Conservation (phyloP, 2,888 invertebrate genomes). For the Smittia aterrima region DNA sequence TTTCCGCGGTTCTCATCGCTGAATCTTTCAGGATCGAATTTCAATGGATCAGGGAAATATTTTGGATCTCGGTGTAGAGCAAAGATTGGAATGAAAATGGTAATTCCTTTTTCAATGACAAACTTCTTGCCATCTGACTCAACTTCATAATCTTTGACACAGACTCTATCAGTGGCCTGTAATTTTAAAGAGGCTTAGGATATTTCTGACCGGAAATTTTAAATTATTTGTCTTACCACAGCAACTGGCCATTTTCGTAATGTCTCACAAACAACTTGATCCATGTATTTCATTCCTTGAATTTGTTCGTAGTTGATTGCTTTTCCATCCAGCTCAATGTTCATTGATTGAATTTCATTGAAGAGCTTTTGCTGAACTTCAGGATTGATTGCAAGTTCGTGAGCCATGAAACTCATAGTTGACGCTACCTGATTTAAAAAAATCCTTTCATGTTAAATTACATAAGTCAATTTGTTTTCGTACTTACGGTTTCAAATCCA, state of each 20-base stretch:
- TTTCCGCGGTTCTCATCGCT: constrained; percentile 58
- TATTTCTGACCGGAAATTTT: background rate
- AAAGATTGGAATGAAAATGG: constrained; percentile 51
- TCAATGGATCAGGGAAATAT: constrained; percentile 57
- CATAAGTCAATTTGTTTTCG: background rate
- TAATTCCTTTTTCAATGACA: constrained; percentile 47
- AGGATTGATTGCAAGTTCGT: constrained; percentile 60
- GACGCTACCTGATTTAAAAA: constrained; percentile 52
- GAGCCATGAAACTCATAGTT: constrained; percentile 56
- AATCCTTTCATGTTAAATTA: background rate
- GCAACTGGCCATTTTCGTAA: constrained; percentile 48
- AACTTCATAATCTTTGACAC: constrained; percentile 56
- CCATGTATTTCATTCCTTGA: constrained; percentile 60
- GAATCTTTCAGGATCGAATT: constrained; percentile 62
- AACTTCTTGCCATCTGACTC: constrained; percentile 46
- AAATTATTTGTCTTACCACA: background rate
- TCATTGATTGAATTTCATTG: constrained; percentile 57
- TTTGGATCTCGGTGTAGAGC: constrained; percentile 57
- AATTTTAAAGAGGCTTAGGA: background rate
- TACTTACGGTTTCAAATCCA: constrained; percentile 49
- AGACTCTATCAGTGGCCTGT: constrained; percentile 46
- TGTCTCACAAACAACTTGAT: constrained; percentile 61
- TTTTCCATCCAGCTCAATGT: constrained; percentile 52
- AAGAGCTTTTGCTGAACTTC: constrained; percentile 59
- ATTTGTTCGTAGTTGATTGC: constrained; percentile 57